A percentile compares a stretch with the other conserved stretches of the same genome.
Conservation (phyloP, 1,140 invertebrate genomes). For the Triops longicaudatus region DNA sequence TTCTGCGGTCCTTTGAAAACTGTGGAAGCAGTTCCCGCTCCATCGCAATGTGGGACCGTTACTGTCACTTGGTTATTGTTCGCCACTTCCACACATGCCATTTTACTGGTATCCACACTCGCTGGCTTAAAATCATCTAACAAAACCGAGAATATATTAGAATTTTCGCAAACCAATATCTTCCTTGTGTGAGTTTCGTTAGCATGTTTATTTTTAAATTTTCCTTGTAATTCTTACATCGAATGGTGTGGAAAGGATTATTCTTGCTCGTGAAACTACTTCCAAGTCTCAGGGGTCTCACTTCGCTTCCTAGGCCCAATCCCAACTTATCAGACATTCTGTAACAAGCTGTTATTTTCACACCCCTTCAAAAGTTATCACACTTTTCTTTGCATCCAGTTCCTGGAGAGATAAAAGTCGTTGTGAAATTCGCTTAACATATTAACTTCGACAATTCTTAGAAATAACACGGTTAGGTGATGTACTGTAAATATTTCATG, state of each 20-base stretch:
- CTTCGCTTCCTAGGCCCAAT: constrained; percentile 61
- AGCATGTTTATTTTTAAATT: constrained; percentile 27
- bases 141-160: constrained; percentile 37
- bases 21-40: constrained; percentile 75
- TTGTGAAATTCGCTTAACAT: too few relatives aligned
- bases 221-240: constrained; percentile 60
- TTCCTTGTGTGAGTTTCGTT: constrained; percentile 22
- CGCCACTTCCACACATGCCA: constrained; percentile 78
- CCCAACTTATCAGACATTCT: constrained; percentile 60
- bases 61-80: constrained; percentile 78
- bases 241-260: constrained; percentile 70
- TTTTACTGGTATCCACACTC: constrained; percentile 83
- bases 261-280: constrained; percentile 62
- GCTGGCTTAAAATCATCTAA: constrained; percentile 96
- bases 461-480: too few relatives aligned
- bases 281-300: constrained; percentile 72
- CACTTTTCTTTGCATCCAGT: neutral
- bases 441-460: too few relatives aligned
- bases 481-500: too few relatives aligned
- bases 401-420: too few relatives aligned
- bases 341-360: neutral
- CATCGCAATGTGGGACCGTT: constrained; percentile 85
- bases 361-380: neutral
- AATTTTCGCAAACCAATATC: constrained; percentile 18
- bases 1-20: constrained; percentile 88